Conservation (phyloP, 2,113 vertebrate species). For the Grammomys dolichurus region DNA sequence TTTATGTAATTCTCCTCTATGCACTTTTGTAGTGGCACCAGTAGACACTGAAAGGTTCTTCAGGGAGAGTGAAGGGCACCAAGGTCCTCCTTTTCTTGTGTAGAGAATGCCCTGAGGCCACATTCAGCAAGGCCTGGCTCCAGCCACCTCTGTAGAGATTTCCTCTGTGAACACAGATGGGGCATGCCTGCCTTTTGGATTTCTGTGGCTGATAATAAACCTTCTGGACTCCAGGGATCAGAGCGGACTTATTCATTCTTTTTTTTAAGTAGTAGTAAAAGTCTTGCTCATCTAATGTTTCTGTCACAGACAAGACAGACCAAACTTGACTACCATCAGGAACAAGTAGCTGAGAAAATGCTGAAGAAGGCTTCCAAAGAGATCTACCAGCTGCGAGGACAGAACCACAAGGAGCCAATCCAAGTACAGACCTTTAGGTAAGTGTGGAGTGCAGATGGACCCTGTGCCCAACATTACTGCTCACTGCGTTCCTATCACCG, state of each 20-base stretch:
- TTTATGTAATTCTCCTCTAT: not conserved
- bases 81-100: not conserved
- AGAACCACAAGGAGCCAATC: slow-evolving; percentile 95
- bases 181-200: not conserved
- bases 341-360: slow-evolving; percentile 96
- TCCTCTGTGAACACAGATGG: not conserved
- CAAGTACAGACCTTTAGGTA: slow-evolving; percentile 99
- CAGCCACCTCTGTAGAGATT: not conserved
- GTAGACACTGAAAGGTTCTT: not conserved
- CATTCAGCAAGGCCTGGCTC: not conserved
- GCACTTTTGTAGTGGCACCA: not conserved
- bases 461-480: fast-evolving
- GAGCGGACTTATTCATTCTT: not conserved
- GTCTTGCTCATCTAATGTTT: not conserved
- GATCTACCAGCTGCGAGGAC: slow-evolving; percentile 95
- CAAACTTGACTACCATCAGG: slow-evolving; percentile 95
- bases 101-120: not conserved
- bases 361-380: slow-evolving; percentile 97
- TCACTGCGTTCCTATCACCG: not conserved
- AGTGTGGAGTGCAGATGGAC: not conserved
- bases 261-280: not conserved
- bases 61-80: too few relatives aligned
- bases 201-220: not conserved
- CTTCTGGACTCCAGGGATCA: not conserved
- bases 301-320: slow-evolving; percentile 93